Base-by-base conservation (phyloP, 2,113 vertebrate genomes). In the Canis aureus region DNA sequence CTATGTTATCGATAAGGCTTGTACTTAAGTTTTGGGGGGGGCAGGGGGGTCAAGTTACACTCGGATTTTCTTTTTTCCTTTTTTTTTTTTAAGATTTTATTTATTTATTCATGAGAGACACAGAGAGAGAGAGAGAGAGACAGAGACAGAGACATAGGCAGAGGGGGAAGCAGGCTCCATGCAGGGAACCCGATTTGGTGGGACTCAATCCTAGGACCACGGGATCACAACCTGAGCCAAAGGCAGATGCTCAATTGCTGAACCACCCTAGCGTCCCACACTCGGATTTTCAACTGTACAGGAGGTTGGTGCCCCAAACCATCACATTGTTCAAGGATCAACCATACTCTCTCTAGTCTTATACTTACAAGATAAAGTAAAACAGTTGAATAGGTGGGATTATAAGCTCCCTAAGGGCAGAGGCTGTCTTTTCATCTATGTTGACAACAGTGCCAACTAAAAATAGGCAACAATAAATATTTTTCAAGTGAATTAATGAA, bases 381-480 rank as follows among this genome's bases (percentile, higher is more conserved):
- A 84, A 73, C 5, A 57, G 7, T 49, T 92, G 91, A 51, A n/a
- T 38, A 20, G 49, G n/a, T 69, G 17, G 13, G 16, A 4, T n/a
- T 35, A 25, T 76, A 84, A 74, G 43, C 19, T 90, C 8, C 57
- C 51, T 89, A 35, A 80, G 55, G 53, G 35, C 62, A 20, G 35
- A 76, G n/a, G 49, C 16, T n/a, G 3, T 57, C 25, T 97, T 93
- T 91, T 96, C 11, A 93, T 84, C 27, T 91, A 64, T 49, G 35
- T 82, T 59, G 92, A 51, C 38, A 97, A 98, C 4, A 71, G 23
- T 85, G 29, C 29, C 69, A 89, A 80, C 43, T 84, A 93, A 89
- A 97, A 96, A 97, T 12, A 80, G 16, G 32, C 22, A 95, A n/a
- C 29, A 73, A 89, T 64, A 95, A 95, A 90, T 92, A 97, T 64